These are phyloP conservation scores for Tipula confusa DNA, from an alignment of 2,888 invertebrate species.

Conservation along the genomic window DNA sequence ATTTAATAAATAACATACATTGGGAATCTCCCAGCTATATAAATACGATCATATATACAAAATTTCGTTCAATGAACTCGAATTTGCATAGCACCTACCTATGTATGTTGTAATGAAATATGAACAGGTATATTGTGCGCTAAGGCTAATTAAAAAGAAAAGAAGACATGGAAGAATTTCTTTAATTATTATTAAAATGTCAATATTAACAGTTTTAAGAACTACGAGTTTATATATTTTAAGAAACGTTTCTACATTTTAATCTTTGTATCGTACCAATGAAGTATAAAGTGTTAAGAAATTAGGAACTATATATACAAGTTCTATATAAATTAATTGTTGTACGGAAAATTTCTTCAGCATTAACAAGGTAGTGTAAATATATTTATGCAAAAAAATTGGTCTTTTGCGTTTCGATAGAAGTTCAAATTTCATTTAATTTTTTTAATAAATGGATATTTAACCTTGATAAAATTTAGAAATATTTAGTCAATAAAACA, in stretches of 20 bases:
- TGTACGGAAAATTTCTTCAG: too few species aligned
- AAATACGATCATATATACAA: neutral
- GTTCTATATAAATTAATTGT: too few species aligned
- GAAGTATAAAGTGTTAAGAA: neutral
- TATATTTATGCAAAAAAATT: too few species aligned
- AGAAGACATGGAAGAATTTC: neutral
- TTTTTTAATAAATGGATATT: too few species aligned
- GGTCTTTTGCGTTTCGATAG: too few species aligned
- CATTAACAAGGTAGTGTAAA: too few species aligned
- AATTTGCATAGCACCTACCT: neutral
- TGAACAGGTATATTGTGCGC: neutral
- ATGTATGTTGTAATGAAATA: neutral
- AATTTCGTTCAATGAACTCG: neutral
- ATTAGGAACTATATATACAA: too few species aligned
- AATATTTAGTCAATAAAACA: too few species aligned
- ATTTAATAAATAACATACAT: neutral
- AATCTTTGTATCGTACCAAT: neutral
- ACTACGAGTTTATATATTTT: too few species aligned
- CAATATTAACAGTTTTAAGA: neutral
- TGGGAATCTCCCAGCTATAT: neutral
- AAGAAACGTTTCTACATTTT: neutral
- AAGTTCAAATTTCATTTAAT: too few species aligned
- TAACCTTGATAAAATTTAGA: too few species aligned
- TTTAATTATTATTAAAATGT: neutral
- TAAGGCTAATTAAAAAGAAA: neutral